These are phyloP conservation scores for Nemotelus pantherinus DNA, from an alignment of 2,888 invertebrate genomes.

Conservation along the genomic window DNA sequence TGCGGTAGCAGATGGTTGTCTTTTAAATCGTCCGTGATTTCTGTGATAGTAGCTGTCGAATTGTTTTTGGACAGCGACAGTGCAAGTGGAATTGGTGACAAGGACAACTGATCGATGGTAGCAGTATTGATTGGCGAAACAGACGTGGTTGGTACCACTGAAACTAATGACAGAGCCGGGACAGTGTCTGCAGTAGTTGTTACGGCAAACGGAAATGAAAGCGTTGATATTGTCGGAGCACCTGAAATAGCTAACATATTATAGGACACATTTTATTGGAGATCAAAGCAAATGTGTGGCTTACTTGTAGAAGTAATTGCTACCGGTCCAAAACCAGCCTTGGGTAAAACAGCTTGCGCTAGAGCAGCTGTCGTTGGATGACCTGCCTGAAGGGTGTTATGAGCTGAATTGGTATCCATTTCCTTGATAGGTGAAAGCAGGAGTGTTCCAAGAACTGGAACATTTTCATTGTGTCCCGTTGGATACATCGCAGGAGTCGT, in stretches of 20 bases:
- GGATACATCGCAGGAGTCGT: slow-evolving; percentile 66
- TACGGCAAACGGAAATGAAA: slow-evolving; percentile 63
- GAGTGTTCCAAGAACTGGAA: slow-evolving; percentile 79
- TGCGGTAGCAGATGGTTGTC: not conserved
- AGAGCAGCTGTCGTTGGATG: slow-evolving; percentile 80
- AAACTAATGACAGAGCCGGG: slow-evolving; percentile 60
- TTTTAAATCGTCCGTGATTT: slow-evolving; percentile 49
- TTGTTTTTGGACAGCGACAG: slow-evolving; percentile 57
- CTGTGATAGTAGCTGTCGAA: slow-evolving; percentile 58
- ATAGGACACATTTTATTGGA: slow-evolving; percentile 51
- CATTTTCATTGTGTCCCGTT: slow-evolving; percentile 67
- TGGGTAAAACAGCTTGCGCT: slow-evolving; percentile 79
- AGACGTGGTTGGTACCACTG: slow-evolving; percentile 54
- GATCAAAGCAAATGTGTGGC: slow-evolving; percentile 25
- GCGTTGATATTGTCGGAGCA: slow-evolving; percentile 52
- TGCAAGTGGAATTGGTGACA: slow-evolving; percentile 61
- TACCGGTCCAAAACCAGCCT: slow-evolving; percentile 53
- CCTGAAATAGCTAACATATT: slow-evolving; percentile 37
- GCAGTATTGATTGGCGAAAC: slow-evolving; percentile 59
- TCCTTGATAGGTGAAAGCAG: slow-evolving; percentile 87
- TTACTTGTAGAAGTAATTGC: slow-evolving; percentile 48
- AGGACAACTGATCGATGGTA: slow-evolving; percentile 54
- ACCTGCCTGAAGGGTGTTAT: slow-evolving; percentile 77
- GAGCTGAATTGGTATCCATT: slow-evolving; percentile 79
- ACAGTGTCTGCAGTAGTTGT: slow-evolving; percentile 57